Conservation (phyloP, 2,113 vertebrate species). For the Malurus melanocephalus region DNA sequence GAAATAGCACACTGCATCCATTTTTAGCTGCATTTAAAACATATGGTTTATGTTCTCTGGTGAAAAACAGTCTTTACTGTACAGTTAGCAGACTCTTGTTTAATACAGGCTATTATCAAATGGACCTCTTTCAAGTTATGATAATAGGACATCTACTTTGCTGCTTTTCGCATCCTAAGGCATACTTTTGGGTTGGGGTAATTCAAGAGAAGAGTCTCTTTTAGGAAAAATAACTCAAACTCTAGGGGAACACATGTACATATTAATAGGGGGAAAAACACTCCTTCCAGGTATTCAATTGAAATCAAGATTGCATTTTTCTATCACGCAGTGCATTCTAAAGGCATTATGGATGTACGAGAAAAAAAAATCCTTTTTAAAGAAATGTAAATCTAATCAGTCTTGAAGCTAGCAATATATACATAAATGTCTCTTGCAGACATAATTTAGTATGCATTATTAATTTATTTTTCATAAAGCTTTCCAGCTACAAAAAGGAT, state of each 20-base stretch:
- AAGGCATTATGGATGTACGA: not conserved
- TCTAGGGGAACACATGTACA: not conserved
- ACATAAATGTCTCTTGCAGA: constrained; percentile 75
- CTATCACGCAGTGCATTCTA: not conserved
- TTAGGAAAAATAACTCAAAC: constrained; percentile 23
- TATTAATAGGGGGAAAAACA: not conserved
- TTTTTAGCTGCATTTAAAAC: constrained; percentile 15
- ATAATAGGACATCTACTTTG: constrained; percentile 20
- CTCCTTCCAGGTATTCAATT: constrained; percentile 17
- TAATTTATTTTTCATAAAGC: constrained; percentile 81
- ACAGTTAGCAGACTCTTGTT: constrained; percentile 52
- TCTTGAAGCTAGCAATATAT: constrained; percentile 71
- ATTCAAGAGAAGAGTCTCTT: constrained; percentile 23
- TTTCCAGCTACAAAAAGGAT: constrained; percentile 68
- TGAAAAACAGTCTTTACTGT: constrained; percentile 26
- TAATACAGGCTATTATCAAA: constrained; percentile 59
- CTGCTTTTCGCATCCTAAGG: constrained; percentile 25
- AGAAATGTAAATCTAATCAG: constrained; percentile 74
- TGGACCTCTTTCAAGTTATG: constrained; percentile 36
- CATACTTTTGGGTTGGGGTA: not conserved
- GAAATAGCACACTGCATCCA: constrained; percentile 14
- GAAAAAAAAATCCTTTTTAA: constrained; percentile 53
- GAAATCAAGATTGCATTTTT: not conserved
- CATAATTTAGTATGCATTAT: constrained; percentile 79
- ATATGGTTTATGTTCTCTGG: not conserved